Evolutionary conservation across 2,113 vertebrate species (phyloP).

Genomic region (Oriolus oriolus): DNA sequence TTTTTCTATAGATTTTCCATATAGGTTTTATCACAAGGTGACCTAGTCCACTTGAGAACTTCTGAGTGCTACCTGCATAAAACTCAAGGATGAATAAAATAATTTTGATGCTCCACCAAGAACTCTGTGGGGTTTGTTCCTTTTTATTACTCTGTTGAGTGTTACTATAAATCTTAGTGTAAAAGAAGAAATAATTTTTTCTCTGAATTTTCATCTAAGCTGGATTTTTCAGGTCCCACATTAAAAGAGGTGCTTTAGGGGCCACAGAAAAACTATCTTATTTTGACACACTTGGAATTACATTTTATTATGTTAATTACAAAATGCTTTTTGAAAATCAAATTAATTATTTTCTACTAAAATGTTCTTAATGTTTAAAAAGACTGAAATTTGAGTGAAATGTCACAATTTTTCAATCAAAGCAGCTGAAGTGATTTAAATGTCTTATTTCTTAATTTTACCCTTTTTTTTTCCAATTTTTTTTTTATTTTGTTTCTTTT

Average conservation of each 20-base stretch:
- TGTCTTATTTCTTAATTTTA: background rate
- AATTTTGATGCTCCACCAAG: background rate
- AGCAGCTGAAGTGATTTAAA: background rate
- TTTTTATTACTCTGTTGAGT: background rate
- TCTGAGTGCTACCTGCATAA: background rate
- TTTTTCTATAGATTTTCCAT: background rate
- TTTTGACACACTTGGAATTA: background rate
- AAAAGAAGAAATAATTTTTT: background rate
- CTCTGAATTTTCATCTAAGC: background rate
- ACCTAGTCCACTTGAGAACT: background rate
- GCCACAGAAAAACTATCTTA: background rate
- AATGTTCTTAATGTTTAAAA: background rate
- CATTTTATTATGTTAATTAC: background rate
- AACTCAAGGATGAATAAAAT: background rate
- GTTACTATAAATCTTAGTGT: background rate
- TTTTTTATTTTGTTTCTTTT: background rate
- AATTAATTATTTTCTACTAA: background rate
- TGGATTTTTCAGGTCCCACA: background rate
- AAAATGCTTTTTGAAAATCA: background rate
- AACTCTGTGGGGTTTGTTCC: background rate
- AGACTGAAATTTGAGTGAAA: background rate
- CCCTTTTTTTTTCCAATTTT: fast-evolving
- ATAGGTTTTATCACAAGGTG: background rate
- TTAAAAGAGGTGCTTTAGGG: background rate
- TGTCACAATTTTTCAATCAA: background rate